These are phyloP conservation scores for Coremacera marginata DNA, from an alignment of 2,888 invertebrate species.

Conservation along the genomic window DNA sequence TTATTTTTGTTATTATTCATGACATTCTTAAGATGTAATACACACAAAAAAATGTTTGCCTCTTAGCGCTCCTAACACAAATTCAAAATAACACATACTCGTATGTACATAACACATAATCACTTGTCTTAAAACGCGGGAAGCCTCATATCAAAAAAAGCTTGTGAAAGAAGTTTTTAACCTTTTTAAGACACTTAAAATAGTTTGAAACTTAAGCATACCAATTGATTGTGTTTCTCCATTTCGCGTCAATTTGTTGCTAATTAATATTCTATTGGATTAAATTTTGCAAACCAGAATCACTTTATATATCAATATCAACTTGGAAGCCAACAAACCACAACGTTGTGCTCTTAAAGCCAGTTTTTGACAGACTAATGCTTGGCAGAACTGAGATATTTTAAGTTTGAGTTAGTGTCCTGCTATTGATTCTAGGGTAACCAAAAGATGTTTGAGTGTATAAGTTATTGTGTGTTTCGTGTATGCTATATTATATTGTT, in stretches of 20 bases:
- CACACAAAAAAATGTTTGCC: too few relatives aligned
- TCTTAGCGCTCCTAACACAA: too few relatives aligned
- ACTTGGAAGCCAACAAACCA: constrained; percentile 5
- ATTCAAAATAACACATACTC: not conserved
- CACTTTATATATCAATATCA: not conserved
- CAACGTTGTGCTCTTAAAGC: not conserved
- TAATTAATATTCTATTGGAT: not conserved
- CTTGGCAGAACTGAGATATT: not conserved
- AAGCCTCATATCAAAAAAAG: not conserved
- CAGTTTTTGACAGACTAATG: constrained; percentile 22
- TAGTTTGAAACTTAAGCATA: not conserved
- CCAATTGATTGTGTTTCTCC: constrained; percentile 28
- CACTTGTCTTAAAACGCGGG: not conserved
- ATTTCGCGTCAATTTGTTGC: not conserved
- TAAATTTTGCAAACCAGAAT: constrained; percentile 26
- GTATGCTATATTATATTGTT: not conserved
- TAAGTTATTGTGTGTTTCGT: not conserved
- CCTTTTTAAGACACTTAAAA: not conserved
- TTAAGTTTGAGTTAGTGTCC: not conserved
- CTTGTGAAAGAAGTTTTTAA: not conserved
- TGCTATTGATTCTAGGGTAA: not conserved
- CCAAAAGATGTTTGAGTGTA: not conserved
- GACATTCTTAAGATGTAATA: too few relatives aligned
- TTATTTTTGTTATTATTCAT: too few relatives aligned
- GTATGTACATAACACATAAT: too few relatives aligned